Percentiles rank a stretch among this genome's conserved stretches.
Evolutionary conservation across 2,797 vertebrate species (phyloP).

Genomic region (Heliangelus exortis): DNA sequence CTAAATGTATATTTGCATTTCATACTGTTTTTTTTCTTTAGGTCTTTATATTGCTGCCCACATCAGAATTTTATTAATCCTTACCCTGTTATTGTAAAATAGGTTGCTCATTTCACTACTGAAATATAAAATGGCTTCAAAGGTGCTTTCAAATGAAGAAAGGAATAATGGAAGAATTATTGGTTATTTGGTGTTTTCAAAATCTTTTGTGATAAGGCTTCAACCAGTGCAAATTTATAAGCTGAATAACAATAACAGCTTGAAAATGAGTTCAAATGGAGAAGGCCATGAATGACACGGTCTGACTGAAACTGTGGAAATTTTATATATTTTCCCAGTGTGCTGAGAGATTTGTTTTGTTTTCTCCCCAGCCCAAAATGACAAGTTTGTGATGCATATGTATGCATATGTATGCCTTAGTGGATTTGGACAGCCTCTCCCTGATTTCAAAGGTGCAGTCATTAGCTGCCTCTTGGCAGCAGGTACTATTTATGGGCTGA

Average conservation of each 20-base stretch:
- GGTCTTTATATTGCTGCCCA: neutral
- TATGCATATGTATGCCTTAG: slow-evolving; percentile 1
- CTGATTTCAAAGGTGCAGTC: neutral
- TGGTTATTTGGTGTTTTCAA: neutral
- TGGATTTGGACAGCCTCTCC: slow-evolving; percentile 5
- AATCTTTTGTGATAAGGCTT: neutral
- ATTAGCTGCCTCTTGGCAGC: slow-evolving; percentile 33
- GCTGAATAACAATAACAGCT: neutral
- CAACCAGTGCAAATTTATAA: neutral
- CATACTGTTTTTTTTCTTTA: neutral
- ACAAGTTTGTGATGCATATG: neutral
- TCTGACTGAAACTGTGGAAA: neutral
- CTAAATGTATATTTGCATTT: neutral
- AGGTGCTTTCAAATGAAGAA: neutral
- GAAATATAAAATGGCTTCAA: neutral
- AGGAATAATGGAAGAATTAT: neutral
- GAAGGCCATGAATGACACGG: neutral
- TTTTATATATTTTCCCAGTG: neutral
- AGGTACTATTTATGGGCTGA: slow-evolving; percentile 2
- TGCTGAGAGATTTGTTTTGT: neutral
- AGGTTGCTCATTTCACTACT: neutral
- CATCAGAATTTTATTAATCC: neutral
- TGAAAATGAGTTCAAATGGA: slow-evolving; percentile 10
- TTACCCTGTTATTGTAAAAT: neutral
- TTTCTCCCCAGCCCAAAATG: slow-evolving; percentile 7